Conservation (phyloP, 2,113 vertebrate genomes). For the Oncorhynchus kisutch region DNA sequence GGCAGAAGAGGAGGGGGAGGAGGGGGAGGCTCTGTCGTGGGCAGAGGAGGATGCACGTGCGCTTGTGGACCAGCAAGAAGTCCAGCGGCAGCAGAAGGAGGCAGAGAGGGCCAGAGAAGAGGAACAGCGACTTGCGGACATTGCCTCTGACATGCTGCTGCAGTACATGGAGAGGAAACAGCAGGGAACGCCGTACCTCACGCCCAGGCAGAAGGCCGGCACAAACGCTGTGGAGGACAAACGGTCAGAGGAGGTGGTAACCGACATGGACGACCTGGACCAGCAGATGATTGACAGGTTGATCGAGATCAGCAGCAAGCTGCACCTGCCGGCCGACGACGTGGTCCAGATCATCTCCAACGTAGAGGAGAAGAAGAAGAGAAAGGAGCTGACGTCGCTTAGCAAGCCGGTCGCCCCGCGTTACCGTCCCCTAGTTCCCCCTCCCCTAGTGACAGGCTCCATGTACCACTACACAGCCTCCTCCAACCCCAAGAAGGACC, state of each 20-base stretch:
- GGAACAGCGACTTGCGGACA: conserved; percentile 84
- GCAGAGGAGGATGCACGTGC: conserved; percentile 22
- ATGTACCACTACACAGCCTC: conserved; percentile 70
- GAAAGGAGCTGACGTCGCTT: conserved; percentile 62
- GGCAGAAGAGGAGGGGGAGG: conserved; percentile 69
- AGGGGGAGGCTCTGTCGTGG: conserved; percentile 65
- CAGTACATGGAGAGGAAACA: conserved; percentile 87
- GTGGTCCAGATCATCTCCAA: conserved; percentile 90
- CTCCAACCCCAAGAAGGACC: conserved; percentile 68
- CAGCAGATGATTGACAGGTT: conserved; percentile 88
- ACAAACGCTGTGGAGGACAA: conserved; percentile 77
- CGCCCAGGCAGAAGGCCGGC: conserved; percentile 70
- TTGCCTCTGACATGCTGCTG: conserved; percentile 88
- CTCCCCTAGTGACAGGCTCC: conserved; percentile 64
- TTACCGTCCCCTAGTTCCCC: conserved; percentile 72
- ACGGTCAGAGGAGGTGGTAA: conserved; percentile 73
- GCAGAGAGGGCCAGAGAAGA: conserved; percentile 78
- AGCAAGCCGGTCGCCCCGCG: conserved; percentile 57
- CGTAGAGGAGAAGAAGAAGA: conserved; percentile 85
- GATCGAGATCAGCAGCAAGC: conserved; percentile 90
- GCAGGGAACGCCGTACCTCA: conserved; percentile 68
- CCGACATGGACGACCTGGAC: conserved; percentile 75
- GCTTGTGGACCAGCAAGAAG: conserved; percentile 69
- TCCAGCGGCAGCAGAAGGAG: conserved; percentile 76
- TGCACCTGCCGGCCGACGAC: conserved; percentile 89